Conservation (phyloP, 1,140 invertebrate genomes). For the Drosophila mauritiana region DNA sequence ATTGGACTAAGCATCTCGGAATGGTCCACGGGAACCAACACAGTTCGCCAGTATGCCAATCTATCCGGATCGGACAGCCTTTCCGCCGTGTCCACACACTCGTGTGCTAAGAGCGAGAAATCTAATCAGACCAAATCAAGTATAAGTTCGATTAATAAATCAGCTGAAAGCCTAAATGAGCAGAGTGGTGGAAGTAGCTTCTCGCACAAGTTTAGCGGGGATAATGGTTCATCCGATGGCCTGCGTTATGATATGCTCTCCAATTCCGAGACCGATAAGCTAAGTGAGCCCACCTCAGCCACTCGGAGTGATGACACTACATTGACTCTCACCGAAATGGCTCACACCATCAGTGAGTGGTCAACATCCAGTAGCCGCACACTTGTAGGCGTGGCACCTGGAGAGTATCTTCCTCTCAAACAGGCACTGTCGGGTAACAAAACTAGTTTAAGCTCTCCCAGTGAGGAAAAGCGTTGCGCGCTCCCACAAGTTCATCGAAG, state of each 20-base stretch:
- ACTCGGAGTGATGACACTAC: constrained; percentile 87
- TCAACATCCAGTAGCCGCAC: constrained; percentile 87
- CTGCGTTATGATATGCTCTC: constrained; percentile 86
- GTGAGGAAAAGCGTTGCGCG: constrained; percentile 71
- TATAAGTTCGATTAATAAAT: constrained; percentile 84
- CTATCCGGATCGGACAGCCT: constrained; percentile 88
- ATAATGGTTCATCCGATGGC: constrained; percentile 82
- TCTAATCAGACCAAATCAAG: constrained; percentile 87
- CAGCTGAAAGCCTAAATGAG: constrained; percentile 81
- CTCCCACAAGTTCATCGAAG: constrained; percentile 75
- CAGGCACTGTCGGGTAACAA: constrained; percentile 57
- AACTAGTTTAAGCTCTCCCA: constrained; percentile 67
- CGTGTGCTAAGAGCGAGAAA: constrained; percentile 87
- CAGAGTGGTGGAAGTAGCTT: constrained; percentile 78
- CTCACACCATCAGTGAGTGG: constrained; percentile 87
- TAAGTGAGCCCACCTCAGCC: constrained; percentile 85
- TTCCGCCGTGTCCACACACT: constrained; percentile 86
- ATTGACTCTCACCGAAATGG: constrained; percentile 85
- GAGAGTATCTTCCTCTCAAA: constrained; percentile 78
- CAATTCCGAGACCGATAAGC: constrained; percentile 86
- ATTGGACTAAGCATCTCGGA: constrained; percentile 93
- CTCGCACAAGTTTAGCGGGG: constrained; percentile 81
- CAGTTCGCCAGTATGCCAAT: constrained; percentile 91
- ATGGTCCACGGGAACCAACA: constrained; percentile 93
- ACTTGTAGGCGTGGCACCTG: constrained; percentile 85